Evolutionary conservation across 2,888 invertebrate species (phyloP), one percentile per base, ranked within the genome.

Genomic region (Pristionchus mayeri): DNA sequence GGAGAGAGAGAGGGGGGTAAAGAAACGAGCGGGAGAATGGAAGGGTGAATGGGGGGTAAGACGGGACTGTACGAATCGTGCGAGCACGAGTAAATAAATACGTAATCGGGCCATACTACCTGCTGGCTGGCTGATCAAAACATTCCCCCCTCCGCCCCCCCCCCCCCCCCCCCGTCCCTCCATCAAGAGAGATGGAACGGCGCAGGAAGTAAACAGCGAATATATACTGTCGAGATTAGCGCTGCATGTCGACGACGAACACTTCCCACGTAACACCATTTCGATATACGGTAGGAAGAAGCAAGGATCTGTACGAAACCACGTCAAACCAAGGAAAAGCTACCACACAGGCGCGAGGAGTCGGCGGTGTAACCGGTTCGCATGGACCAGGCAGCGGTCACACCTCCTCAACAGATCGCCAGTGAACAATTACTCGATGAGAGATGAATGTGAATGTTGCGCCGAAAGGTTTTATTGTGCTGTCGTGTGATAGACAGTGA

Each of bases 151-250:
- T 24, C 7, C 54, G 27, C 57, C 57, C 57, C 18, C 27, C 57
- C 9, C 27, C 57, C 9, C 57, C 52, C 52, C n/a, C 16, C 27
- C 30, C 57, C 9, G 30, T n/a, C 52, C n/a, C n/a, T n/a, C n/a
- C 57, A 30, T 60, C 27, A 30, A 60, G 57, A 60, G 57, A 27
- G 57, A 60, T 9, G 27, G 57, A 60, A n/a, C n/a, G n/a, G n/a
- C n/a, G n/a, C n/a, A 60, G 57, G 57, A 27, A 60, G 57, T 60
- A 60, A 60, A 60, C 57, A 60, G 57, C 16, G 57, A 60, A 60
- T 60, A 60, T 30, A 63, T 27, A 63, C 16, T 60, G 60, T 63
- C 63, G 63, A 63, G 63, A 63, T 63, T 34, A 63, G 63, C 63
- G 30, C n/a, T n/a, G n/a, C n/a, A n/a, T n/a, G n/a, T n/a, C n/a